Percentiles rank a stretch among this genome's conserved stretches.
These are phyloP conservation scores for Fissipunctia ypsillon DNA, from an alignment of 2,888 invertebrate species.

Conservation along the genomic window DNA sequence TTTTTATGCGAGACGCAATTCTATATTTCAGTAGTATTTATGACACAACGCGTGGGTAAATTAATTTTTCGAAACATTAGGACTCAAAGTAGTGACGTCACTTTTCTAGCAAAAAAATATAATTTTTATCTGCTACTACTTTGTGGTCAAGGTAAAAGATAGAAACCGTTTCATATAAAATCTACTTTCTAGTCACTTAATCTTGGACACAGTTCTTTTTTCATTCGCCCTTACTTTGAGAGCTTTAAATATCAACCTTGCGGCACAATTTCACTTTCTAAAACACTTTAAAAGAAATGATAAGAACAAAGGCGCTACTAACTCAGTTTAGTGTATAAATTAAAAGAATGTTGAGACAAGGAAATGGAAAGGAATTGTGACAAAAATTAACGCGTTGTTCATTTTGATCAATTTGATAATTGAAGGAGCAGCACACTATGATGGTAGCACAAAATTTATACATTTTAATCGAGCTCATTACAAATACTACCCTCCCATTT, in stretches of 20 bases:
- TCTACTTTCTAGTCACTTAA: constrained; percentile 34
- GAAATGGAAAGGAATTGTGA: constrained; percentile 14
- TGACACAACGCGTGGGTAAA: no score
- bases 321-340: constrained; percentile 32
- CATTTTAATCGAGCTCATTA: neutral
- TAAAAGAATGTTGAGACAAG: constrained; percentile 8
- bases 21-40: no score
- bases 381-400: neutral
- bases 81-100: neutral
- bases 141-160: constrained; percentile 11
- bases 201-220: constrained; percentile 28
- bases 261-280: constrained; percentile 32
- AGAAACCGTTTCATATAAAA: constrained; percentile 23
- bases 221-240: constrained; percentile 27
- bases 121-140: neutral
- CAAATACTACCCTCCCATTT: neutral
- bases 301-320: constrained; percentile 33
- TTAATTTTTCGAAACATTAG: neutral
- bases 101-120: neutral
- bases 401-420: neutral
- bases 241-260: constrained; percentile 24
- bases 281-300: constrained; percentile 43
- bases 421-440: neutral
- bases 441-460: neutral
- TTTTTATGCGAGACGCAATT: neutral